A percentile compares a stretch with the other conserved stretches of the same genome.
phyloP scores from a whole-genome alignment of 2,113 vertebrate species.

The Excalfactoria chinensis region DNA sequence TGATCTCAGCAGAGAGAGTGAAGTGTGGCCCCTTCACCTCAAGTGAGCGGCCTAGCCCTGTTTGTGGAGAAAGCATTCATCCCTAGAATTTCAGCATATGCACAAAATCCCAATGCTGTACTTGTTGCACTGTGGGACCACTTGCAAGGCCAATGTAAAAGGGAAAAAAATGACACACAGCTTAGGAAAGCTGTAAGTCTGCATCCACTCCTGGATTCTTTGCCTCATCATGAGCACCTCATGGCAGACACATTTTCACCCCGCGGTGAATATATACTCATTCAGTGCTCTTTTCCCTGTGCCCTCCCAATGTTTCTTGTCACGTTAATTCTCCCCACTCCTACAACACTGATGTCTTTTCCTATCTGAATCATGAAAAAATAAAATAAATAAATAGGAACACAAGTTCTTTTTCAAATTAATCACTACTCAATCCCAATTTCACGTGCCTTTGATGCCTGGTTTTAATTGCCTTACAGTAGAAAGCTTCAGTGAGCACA shows the following conservation, averaged over 20 bases:
- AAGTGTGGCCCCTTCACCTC: background rate
- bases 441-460: slow-evolving; percentile 54
- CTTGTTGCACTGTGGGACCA: background rate
- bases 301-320: background rate
- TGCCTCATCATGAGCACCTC: background rate
- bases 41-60: background rate
- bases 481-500: slow-evolving; percentile 67
- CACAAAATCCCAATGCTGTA: background rate
- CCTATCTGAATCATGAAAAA: background rate
- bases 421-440: slow-evolving; percentile 38
- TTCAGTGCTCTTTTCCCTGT: background rate
- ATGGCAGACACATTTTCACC: background rate
- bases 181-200: background rate
- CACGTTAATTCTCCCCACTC: background rate
- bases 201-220: background rate
- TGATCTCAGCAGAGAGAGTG: background rate
- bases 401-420: slow-evolving; percentile 28
- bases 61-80: background rate
- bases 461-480: slow-evolving; percentile 69
- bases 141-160: background rate
- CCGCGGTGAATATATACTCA: background rate
- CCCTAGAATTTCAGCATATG: rapidly evolving
- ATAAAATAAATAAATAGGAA: no score
- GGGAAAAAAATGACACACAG: background rate
- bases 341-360: background rate